These are phyloP conservation scores for Caenorhabditis remanei DNA, from an alignment of 1,140 invertebrate genomes.

Conservation along the genomic window DNA sequence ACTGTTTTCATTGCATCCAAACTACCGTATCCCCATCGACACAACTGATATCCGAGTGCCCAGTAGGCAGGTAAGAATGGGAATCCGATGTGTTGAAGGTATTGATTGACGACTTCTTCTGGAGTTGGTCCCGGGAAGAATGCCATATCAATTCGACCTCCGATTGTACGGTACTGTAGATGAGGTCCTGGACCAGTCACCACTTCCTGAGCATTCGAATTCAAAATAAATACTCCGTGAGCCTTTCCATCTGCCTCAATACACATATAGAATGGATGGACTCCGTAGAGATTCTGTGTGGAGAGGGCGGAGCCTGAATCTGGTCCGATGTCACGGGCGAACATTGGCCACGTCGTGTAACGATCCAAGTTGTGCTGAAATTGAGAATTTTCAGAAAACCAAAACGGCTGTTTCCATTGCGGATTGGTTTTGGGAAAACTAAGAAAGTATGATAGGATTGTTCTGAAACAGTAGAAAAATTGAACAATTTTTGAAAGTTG, in stretches of 20 bases:
- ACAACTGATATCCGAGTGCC: conserved; percentile 79
- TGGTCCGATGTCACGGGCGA: conserved; percentile 79
- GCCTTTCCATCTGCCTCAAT: conserved; percentile 80
- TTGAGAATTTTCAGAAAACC: not conserved
- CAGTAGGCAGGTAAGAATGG: conserved; percentile 80
- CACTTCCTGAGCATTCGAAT: conserved; percentile 80
- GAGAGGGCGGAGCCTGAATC: conserved; percentile 67
- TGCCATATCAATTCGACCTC: conserved; percentile 79
- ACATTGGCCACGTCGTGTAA: conserved; percentile 78
- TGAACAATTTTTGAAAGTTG: no score
- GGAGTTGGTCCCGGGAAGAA: conserved; percentile 80
- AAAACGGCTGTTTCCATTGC: not conserved
- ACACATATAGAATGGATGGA: conserved; percentile 81
- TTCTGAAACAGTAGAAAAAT: no score
- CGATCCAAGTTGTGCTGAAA: conserved; percentile 75
- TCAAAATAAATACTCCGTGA: conserved; percentile 80
- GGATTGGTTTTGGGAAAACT: no score
- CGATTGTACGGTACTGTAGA: conserved; percentile 75
- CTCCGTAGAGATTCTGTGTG: conserved; percentile 76
- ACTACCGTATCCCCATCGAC: conserved; percentile 84
- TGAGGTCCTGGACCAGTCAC: conserved; percentile 73
- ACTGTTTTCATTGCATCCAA: conserved; percentile 82
- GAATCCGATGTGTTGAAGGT: conserved; percentile 77
- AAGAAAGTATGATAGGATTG: no score
- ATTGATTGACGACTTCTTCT: conserved; percentile 80